Evolutionary conservation across 2,888 invertebrate genomes (phyloP), one percentile per base, ranked within the genome.

Genomic region (Elysia crispata): DNA sequence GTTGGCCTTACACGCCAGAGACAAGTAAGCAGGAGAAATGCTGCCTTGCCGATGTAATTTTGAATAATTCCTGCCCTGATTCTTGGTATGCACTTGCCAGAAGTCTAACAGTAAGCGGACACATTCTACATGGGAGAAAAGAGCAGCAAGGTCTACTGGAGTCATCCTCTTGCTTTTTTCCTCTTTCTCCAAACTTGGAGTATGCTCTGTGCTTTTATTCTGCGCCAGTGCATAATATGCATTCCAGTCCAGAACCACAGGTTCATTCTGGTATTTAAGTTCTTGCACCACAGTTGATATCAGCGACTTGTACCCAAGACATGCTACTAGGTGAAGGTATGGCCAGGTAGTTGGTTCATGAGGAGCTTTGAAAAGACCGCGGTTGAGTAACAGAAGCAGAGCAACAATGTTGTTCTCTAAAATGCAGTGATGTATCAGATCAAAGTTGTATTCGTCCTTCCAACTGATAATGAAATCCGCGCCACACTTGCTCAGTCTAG

Each of bases 351-450:
- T 75, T n/a, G 77, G 72, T 69, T 86, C 86, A 60, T 88, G 85
- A 3, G 87, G 87, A 1, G 86, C 86, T 76, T 87, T 87, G 79
- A 89, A 89, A 25, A 82, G 81, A 28, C 89, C 89, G 11, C 85
- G 80, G n/a, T 83, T 84, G 69, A 89, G 87, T 31, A 91, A 80
- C 0, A 86, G 80, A 8, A 85, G 86, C 1, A 88, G 85, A 6
- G 87, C 87, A 70, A 88, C 87, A 1, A 86, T 79, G 77, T 90
- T 88, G 76, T 86, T 86, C 1, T 87, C 82, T 62, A 90, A 80
- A 6, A 90, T 89, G 50, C 89, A 86, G 79, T 89, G 86, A 72
- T 91, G 91, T 6, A 90, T 82, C 8, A 90, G 78, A 80, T 90
- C 86, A 57, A 89, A 82, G n/a, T 82, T 84, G 49, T 85, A 77